Evolutionary conservation across 2,888 invertebrate species (phyloP), one percentile per base, ranked within the genome.

Genomic region (Coenonympha arcania): DNA sequence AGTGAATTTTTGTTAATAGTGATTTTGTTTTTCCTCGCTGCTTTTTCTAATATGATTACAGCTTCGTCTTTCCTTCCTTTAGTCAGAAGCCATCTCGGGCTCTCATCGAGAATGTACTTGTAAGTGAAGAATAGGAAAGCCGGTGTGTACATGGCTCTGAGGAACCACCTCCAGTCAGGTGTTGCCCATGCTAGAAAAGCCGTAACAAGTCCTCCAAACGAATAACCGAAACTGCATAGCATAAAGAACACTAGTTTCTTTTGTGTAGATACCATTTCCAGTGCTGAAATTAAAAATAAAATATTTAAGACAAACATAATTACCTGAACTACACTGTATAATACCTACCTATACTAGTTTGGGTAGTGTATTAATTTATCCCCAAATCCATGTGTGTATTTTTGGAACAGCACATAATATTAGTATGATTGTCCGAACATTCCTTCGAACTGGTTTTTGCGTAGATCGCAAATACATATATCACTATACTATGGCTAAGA

Each of bases 51-150:
- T n/a, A 92, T 88, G 2, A 67, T 69, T 52, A 89, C 83, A 0
- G 92, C 93, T 64, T 91, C 83, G 0, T 90, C 87, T 52, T 88
- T 88, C 55, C 88, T 87, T 3, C 90, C 90, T 68, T 91, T 91
- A 15, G 90, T 90, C n/a, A 93, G 73, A 3, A 94, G 82, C 95
- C 95, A 95, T 64, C 94, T 86, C n/a, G 92, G 88, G 44, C 92
- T 93, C 73, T 93, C 93, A 4, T 93, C 92, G 30, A 92, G 74
- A 0, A 90, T 62, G 85, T 90, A 91, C 36, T 89, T 86, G 63
- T 92, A 92, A 4, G 88, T 70, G 39, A 93, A 66, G 55, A 92
- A 89, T 0, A 93, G 68, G 6, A 93, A 67, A 0, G 91, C 89
- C 0, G 94, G 94, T 0, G 88, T 75, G 62, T 94, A 94, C 8